These are phyloP conservation scores for Germaria angustata DNA, from an alignment of 2,888 invertebrate genomes.

Conservation along the genomic window DNA sequence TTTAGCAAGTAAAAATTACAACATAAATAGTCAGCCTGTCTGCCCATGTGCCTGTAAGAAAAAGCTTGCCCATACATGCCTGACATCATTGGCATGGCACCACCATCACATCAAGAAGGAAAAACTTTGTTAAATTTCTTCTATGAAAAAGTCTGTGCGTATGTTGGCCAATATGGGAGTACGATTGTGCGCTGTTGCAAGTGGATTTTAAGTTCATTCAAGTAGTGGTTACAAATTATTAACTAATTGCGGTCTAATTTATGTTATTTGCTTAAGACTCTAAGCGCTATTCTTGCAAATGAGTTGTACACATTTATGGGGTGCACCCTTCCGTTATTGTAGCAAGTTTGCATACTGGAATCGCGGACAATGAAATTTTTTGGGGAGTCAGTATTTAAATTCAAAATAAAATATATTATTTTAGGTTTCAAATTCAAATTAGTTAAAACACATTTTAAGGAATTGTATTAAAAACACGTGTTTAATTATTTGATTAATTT, in stretches of 20 bases:
- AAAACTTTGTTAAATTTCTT: slow-evolving; percentile 1
- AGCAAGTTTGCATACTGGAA: too few relatives aligned
- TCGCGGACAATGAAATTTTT: too few relatives aligned
- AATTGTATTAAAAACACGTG: too few relatives aligned
- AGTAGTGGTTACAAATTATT: slow-evolving; percentile 65
- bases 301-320: not conserved
- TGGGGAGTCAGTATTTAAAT: too few relatives aligned
- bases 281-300: not conserved
- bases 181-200: slow-evolving; percentile 11
- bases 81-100: slow-evolving; percentile 9
- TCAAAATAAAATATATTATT: too few relatives aligned
- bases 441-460: too few relatives aligned
- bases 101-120: not conserved
- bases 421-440: too few relatives aligned
- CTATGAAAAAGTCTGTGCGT: not conserved
- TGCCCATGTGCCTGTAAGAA: not conserved
- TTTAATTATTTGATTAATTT: too few relatives aligned
- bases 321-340: too few relatives aligned
- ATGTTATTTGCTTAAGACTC: slow-evolving; percentile 57
- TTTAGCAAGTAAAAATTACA: not conserved
- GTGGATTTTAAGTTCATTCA: slow-evolving; percentile 62
- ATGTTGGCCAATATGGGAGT: not conserved
- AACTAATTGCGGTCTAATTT: slow-evolving; percentile 65
- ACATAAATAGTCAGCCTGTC: not conserved
- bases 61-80: not conserved